A percentile compares a stretch with the other conserved stretches of the same genome.
phyloP scores from a whole-genome alignment of 2,888 invertebrate species.

The Lepidochrysops patricia region DNA sequence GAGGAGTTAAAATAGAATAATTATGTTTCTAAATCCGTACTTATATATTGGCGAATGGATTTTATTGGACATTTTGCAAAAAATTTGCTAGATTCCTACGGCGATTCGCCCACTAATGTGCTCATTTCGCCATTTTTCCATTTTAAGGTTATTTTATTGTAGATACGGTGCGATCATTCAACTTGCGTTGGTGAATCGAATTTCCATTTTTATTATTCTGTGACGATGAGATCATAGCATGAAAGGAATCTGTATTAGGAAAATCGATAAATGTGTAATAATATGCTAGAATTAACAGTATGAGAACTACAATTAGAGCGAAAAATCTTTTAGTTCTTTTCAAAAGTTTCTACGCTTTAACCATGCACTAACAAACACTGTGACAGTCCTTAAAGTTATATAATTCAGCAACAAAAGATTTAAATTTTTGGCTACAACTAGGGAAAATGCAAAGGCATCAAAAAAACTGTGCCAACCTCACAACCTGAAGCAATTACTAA shows the following conservation, averaged over 20 bases:
- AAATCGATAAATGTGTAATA: background rate
- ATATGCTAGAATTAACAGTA: background rate
- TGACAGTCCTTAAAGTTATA: too few relatives aligned
- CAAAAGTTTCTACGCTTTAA: too few relatives aligned
- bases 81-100: conserved; percentile 43
- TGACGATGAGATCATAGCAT: conserved; percentile 6
- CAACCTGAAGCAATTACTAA: too few relatives aligned
- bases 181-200: conserved; percentile 23
- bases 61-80: conserved; percentile 48
- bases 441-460: too few relatives aligned
- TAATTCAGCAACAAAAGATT: too few relatives aligned
- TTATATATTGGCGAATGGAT: conserved; percentile 27
- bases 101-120: conserved; percentile 38
- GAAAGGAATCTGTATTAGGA: background rate
- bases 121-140: conserved; percentile 33
- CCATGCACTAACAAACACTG: too few relatives aligned
- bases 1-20: conserved; percentile 22
- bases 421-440: too few relatives aligned
- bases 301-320: too few relatives aligned
- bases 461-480: too few relatives aligned
- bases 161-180: conserved; percentile 32
- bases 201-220: conserved; percentile 6
- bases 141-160: conserved; percentile 37
- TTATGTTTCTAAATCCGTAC: conserved; percentile 26
- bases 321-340: too few relatives aligned